A percentile compares a stretch with the other conserved stretches of the same genome.
Evolutionary conservation across 2,888 invertebrate genomes (phyloP).

Genomic region (Hymenopus coronatus): DNA sequence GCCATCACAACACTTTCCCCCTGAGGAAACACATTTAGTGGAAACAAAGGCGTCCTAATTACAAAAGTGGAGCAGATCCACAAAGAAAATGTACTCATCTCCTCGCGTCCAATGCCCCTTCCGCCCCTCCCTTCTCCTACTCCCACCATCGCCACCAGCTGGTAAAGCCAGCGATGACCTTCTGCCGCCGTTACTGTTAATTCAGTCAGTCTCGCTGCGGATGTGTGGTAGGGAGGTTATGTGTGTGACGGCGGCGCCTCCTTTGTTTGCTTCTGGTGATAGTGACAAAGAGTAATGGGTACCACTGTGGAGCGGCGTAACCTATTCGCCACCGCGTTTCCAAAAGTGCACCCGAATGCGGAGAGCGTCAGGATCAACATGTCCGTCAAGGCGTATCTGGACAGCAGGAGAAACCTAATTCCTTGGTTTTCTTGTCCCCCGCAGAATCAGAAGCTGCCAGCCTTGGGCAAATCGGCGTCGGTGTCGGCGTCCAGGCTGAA

Average conservation of each 20-base stretch:
- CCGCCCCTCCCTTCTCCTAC: background rate
- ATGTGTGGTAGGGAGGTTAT: background rate
- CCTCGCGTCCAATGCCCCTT: background rate
- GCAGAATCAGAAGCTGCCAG: slow-evolving; percentile 31
- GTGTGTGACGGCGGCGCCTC: background rate
- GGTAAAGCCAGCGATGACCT: background rate
- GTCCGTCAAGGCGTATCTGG: slow-evolving; percentile 26
- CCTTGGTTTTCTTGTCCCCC: slow-evolving; percentile 10
- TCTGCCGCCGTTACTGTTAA: background rate
- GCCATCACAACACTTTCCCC: background rate
- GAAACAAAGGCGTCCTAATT: background rate
- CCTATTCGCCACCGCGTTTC: background rate
- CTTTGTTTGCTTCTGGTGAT: background rate
- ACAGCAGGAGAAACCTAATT: slow-evolving; percentile 8
- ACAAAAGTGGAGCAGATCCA: background rate
- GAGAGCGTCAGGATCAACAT: slow-evolving; percentile 9
- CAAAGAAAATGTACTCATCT: background rate
- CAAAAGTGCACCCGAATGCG: background rate
- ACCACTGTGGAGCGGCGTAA: background rate
- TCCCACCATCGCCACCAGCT: background rate
- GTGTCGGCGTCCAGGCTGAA: slow-evolving; percentile 8
- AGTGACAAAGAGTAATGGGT: background rate
- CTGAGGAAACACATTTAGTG: background rate
- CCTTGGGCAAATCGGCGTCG: slow-evolving; percentile 9
- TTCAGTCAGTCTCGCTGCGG: background rate